phyloP scores from a whole-genome alignment of 2,888 invertebrate species.

The Rutpela maculata region DNA sequence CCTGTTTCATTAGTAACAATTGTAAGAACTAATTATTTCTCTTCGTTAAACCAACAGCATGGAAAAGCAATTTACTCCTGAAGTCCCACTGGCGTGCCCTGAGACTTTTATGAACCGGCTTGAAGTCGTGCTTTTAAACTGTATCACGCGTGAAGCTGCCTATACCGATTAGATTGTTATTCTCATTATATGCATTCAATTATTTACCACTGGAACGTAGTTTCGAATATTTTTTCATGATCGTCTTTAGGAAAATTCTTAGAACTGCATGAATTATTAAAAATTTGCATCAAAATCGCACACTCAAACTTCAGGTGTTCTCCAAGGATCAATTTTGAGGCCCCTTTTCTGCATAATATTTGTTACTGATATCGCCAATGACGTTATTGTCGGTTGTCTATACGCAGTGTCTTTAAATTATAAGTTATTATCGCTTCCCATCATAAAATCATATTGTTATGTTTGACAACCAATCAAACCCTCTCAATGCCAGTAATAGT shows the following conservation, averaged over 20 bases:
- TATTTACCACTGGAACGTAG: background rate
- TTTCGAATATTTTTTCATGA: background rate
- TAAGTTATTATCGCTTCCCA: too few relatives aligned
- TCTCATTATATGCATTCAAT: background rate
- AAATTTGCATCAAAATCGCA: too few relatives aligned
- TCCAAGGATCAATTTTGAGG: too few relatives aligned
- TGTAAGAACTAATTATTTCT: conserved; percentile 33
- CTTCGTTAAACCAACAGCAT: conserved; percentile 31
- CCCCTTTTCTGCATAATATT: too few relatives aligned
- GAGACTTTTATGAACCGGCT: background rate
- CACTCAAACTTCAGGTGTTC: too few relatives aligned
- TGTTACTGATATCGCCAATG: too few relatives aligned
- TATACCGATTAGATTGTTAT: too few relatives aligned
- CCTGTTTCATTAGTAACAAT: conserved; percentile 34
- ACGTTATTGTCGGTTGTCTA: too few relatives aligned
- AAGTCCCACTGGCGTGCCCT: conserved; percentile 22
- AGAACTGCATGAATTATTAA: background rate
- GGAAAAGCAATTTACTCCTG: conserved; percentile 21
- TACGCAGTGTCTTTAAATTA: too few relatives aligned
- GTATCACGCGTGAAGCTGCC: background rate
- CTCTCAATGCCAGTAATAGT: too few relatives aligned
- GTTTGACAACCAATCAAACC: too few relatives aligned
- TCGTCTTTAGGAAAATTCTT: background rate
- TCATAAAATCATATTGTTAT: too few relatives aligned
- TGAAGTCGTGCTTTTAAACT: background rate